Percentiles rank a stretch among this genome's conserved stretches.
Conservation (phyloP, 1,140 invertebrate species). For the Bombus cullumanus region DNA sequence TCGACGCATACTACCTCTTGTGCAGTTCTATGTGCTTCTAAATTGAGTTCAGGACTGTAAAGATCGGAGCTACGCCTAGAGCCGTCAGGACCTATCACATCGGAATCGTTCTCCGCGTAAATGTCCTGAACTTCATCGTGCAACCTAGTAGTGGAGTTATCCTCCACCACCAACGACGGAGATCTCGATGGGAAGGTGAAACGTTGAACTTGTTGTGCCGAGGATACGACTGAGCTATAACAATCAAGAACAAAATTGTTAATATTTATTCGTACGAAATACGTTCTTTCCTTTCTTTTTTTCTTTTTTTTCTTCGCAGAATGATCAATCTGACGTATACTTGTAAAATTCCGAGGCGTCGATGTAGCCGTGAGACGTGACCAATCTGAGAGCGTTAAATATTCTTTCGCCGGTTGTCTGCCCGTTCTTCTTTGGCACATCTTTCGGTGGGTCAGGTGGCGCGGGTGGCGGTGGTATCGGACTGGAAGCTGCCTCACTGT, state of each 20-base stretch:
- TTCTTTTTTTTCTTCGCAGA: neutral
- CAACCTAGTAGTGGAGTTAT: constrained; percentile 57
- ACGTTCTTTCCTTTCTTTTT: neutral
- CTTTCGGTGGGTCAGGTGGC: constrained; percentile 72
- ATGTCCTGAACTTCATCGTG: constrained; percentile 67
- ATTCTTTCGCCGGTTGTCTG: constrained; percentile 80
- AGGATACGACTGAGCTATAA: constrained; percentile 75
- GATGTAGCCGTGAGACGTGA: constrained; percentile 79
- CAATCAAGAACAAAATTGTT: too few relatives aligned
- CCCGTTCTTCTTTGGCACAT: constrained; percentile 68
- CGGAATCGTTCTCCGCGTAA: constrained; percentile 70
- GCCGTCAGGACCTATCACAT: constrained; percentile 65
- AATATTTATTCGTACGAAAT: neutral
- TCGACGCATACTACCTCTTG: constrained; percentile 74
- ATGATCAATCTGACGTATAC: constrained; percentile 56
- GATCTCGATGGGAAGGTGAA: constrained; percentile 68
- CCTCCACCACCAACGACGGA: constrained; percentile 40
- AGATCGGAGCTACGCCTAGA: constrained; percentile 75
- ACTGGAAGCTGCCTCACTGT: constrained; percentile 66
- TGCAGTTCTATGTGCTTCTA: constrained; percentile 80
- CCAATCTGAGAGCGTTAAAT: constrained; percentile 78
- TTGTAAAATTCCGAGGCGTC: constrained; percentile 81
- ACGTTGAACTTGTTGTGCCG: constrained; percentile 75
- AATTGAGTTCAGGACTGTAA: constrained; percentile 80
- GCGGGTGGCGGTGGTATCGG: constrained; percentile 76